Evolutionary conservation across 2,888 invertebrate genomes (phyloP).

Genomic region (Suillia variegata): DNA sequence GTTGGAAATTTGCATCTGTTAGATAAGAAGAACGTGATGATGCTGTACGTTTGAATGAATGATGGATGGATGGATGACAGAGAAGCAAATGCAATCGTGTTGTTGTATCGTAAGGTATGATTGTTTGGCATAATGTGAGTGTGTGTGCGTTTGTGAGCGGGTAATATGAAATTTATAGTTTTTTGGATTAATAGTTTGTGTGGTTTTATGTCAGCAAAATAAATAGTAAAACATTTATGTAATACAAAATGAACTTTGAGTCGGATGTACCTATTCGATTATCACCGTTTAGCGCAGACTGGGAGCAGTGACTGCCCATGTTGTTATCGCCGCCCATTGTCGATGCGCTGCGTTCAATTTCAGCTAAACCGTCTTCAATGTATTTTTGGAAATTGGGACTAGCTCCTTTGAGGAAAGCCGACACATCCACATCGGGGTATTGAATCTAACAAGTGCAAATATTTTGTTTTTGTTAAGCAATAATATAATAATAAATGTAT

Average conservation of each 20-base stretch:
- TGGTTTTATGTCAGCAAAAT: no score
- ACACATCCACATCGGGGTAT: conserved; percentile 60
- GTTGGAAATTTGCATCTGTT: conserved; percentile 42
- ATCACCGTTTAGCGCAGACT: conserved; percentile 25
- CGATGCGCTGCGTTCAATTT: conserved; percentile 51
- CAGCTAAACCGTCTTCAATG: conserved; percentile 60
- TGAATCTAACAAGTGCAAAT: conserved; percentile 42
- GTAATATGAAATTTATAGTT: not conserved
- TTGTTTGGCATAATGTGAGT: no score
- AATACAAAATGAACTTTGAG: not conserved
- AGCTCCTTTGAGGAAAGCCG: conserved; percentile 59
- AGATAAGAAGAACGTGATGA: conserved; percentile 32
- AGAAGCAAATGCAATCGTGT: not conserved
- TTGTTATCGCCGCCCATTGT: conserved; percentile 7
- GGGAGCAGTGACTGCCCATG: not conserved
- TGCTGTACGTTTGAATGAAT: conserved; percentile 5
- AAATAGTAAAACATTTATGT: no score
- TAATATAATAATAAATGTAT: conserved; percentile 6
- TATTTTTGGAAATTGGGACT: conserved; percentile 60
- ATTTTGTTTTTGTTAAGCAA: not conserved
- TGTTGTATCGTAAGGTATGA: not conserved
- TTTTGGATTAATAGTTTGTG: no score
- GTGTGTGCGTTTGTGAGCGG: conserved; percentile 1
- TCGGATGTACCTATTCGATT: conserved; percentile 30
- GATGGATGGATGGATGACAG: not conserved